phyloP scores from a whole-genome alignment of 2,888 invertebrate species.

The Timema cristinae region DNA sequence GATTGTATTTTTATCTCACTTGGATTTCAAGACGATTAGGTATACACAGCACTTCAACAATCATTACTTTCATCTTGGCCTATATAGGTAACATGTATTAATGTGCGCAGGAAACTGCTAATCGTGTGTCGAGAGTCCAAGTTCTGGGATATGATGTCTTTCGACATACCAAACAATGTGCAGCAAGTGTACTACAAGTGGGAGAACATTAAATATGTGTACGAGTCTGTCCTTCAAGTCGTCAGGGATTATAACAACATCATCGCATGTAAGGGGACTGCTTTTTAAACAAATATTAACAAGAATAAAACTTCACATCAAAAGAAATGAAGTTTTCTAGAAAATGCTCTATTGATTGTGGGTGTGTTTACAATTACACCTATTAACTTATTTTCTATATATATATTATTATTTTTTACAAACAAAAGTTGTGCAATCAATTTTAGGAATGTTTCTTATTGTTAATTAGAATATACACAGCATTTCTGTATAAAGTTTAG shows the following conservation, averaged over 20 bases:
- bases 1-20: too few relatives aligned
- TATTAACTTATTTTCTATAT: too few relatives aligned
- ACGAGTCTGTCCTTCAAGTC: conserved; percentile 66
- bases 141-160: conserved; percentile 45
- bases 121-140: not conserved
- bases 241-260: conserved; percentile 76
- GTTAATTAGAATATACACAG: too few relatives aligned
- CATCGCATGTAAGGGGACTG: conserved; percentile 46
- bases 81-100: not conserved
- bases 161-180: conserved; percentile 65
- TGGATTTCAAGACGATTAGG: too few relatives aligned
- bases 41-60: too few relatives aligned
- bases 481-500: not conserved
- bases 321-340: too few relatives aligned
- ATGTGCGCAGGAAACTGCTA: conserved; percentile 9
- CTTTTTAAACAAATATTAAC: not conserved
- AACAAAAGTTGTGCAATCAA: too few relatives aligned
- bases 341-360: too few relatives aligned
- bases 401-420: too few relatives aligned
- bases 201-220: conserved; percentile 53
- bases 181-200: conserved; percentile 52
- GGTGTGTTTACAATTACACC: too few relatives aligned
- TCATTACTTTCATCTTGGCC: not conserved
- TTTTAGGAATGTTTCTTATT: too few relatives aligned
- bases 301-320: too few relatives aligned